Evolutionary conservation across 2,888 invertebrate species (phyloP).

Genomic region (Orthosia gothica): DNA sequence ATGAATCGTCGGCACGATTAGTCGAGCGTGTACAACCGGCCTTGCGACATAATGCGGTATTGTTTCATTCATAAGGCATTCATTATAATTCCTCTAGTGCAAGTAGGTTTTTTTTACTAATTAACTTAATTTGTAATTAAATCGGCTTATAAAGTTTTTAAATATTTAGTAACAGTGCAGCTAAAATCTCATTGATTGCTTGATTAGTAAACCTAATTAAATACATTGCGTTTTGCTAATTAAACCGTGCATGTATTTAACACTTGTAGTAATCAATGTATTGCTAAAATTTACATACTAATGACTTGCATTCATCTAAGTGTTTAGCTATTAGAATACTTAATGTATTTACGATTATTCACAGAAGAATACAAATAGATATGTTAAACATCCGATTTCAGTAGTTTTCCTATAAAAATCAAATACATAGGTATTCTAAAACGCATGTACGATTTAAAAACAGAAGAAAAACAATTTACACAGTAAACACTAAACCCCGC

Average conservation of each 20-base stretch:
- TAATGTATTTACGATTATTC: conserved; percentile 3
- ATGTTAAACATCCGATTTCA: neutral
- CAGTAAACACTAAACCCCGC: conserved; percentile 14
- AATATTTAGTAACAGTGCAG: neutral
- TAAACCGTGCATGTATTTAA: conserved; percentile 7
- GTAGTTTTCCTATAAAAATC: neutral
- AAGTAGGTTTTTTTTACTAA: conserved; percentile 47
- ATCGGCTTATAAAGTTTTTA: neutral
- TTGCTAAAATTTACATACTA: conserved; percentile 25
- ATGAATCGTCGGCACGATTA: conserved; percentile 26
- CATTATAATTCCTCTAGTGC: conserved; percentile 56
- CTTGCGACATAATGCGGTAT: conserved; percentile 53
- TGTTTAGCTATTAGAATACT: conserved; percentile 5
- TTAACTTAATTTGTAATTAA: conserved; percentile 34
- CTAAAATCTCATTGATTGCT: conserved; percentile 10
- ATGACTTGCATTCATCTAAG: conserved; percentile 4
- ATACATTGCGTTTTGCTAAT: conserved; percentile 40
- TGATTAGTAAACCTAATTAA: conserved; percentile 23
- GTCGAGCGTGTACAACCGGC: conserved; percentile 32
- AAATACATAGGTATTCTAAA: neutral
- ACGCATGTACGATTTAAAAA: neutral
- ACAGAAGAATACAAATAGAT: neutral
- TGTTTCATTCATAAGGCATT: conserved; percentile 59
- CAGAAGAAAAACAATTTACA: conserved; percentile 6
- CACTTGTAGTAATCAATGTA: conserved; percentile 27